phyloP scores from a whole-genome alignment of 2,797 vertebrate species.

The Galaxias olidus region DNA sequence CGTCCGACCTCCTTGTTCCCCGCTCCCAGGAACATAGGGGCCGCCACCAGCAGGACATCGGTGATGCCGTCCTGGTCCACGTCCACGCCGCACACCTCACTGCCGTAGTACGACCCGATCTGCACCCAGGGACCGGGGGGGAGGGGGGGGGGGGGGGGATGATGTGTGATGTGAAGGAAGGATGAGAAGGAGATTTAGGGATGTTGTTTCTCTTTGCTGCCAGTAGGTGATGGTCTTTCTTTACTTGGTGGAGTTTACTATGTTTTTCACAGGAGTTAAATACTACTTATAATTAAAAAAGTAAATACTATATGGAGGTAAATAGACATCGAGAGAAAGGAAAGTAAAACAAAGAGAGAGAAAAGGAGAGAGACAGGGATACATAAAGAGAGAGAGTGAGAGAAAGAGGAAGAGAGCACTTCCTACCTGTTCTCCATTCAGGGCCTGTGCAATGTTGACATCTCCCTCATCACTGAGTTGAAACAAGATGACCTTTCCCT shows the following conservation, averaged over 20 bases:
- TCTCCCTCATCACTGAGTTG: constrained; percentile 75
- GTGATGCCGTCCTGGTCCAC: constrained; percentile 87
- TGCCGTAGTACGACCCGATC: constrained; percentile 97
- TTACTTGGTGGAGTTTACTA: not conserved
- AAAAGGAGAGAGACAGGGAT: not conserved
- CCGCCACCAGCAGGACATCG: constrained; percentile 89
- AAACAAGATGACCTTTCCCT: constrained; percentile 94
- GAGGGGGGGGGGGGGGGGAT: not conserved
- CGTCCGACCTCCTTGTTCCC: constrained; percentile 88
- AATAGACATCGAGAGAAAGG: too few relatives aligned
- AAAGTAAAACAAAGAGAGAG: too few relatives aligned
- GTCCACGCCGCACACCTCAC: constrained; percentile 89
- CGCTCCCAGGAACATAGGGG: constrained; percentile 89
- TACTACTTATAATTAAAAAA: too few relatives aligned
- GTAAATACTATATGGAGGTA: too few relatives aligned
- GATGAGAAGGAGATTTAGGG: not conserved
- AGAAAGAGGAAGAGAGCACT: not conserved
- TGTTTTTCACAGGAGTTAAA: not conserved
- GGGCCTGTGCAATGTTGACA: constrained; percentile 82
- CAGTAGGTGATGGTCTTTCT: constrained; percentile 52
- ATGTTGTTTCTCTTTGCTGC: constrained; percentile 13
- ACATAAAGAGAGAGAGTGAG: not conserved
- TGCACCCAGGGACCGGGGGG: constrained; percentile 42
- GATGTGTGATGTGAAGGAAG: constrained; percentile 10
- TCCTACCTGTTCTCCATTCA: constrained; percentile 92